Conservation (phyloP, 2,888 invertebrate genomes). For the Dasypolia templi region DNA sequence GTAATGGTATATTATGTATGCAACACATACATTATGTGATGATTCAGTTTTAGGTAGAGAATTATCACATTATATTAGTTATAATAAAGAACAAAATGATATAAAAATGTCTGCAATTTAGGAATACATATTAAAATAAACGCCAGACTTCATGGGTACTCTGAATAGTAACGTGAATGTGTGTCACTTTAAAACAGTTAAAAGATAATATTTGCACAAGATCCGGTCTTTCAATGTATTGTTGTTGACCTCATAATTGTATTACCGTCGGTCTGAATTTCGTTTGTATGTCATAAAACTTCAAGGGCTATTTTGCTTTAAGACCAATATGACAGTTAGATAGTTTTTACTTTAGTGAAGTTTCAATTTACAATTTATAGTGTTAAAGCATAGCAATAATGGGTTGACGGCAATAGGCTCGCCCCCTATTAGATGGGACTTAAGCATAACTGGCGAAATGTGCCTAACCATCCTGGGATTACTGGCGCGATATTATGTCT, state of each 20-base stretch:
- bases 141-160: neutral
- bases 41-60: neutral
- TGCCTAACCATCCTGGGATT: no score
- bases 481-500: no score
- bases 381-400: no score
- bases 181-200: neutral
- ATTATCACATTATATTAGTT: neutral
- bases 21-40: neutral
- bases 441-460: neutral
- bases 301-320: neutral
- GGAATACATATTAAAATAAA: neutral
- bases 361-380: neutral
- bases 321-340: neutral
- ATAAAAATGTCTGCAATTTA: neutral
- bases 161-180: neutral
- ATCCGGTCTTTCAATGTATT: neutral
- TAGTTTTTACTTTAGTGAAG: neutral
- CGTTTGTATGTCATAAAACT: neutral
- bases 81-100: neutral
- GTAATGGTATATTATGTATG: neutral
- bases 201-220: neutral
- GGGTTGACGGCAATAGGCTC: neutral
- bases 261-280: neutral
- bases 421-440: no score
- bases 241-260: neutral